These are phyloP conservation scores for Paralichthys olivaceus DNA, from an alignment of 2,113 vertebrate genomes.

Conservation along the genomic window DNA sequence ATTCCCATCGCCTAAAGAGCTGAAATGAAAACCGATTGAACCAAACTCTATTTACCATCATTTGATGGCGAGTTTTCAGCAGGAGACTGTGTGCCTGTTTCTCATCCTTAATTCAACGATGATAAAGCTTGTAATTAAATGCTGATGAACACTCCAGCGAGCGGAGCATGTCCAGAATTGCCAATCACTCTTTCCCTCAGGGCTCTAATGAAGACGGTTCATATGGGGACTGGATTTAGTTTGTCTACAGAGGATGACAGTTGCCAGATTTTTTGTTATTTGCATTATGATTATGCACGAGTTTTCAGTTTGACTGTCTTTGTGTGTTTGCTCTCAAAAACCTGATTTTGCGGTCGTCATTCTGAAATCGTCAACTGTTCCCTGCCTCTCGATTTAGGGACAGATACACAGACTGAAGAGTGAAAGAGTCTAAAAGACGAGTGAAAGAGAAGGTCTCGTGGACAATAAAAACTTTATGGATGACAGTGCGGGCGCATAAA, in stretches of 20 bases:
- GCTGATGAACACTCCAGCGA: conserved; percentile 22
- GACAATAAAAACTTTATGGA: no score
- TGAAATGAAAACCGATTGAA: conserved; percentile 12
- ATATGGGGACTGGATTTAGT: not conserved
- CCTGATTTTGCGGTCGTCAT: no score
- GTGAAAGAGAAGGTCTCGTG: no score
- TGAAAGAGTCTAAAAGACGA: no score
- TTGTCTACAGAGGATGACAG: not conserved
- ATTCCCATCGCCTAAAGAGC: not conserved
- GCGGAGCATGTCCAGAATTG: conserved; percentile 23
- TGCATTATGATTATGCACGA: no score
- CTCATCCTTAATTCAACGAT: conserved; percentile 2
- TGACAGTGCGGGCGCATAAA: no score
- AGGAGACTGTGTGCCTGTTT: not conserved
- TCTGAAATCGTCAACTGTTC: no score
- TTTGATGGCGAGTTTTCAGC: not conserved
- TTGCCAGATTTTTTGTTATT: not conserved
- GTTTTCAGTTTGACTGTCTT: no score
- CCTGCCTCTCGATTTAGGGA: no score
- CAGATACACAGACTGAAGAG: no score
- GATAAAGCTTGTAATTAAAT: conserved; percentile 13
- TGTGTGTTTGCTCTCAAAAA: no score
- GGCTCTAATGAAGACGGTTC: not conserved
- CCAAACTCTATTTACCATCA: not conserved
- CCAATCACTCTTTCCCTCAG: not conserved